A percentile compares a stretch with the other conserved stretches of the same genome.
These are phyloP conservation scores for Rhadina sibilatrix DNA, from an alignment of 2,113 vertebrate genomes.

Conservation along the genomic window DNA sequence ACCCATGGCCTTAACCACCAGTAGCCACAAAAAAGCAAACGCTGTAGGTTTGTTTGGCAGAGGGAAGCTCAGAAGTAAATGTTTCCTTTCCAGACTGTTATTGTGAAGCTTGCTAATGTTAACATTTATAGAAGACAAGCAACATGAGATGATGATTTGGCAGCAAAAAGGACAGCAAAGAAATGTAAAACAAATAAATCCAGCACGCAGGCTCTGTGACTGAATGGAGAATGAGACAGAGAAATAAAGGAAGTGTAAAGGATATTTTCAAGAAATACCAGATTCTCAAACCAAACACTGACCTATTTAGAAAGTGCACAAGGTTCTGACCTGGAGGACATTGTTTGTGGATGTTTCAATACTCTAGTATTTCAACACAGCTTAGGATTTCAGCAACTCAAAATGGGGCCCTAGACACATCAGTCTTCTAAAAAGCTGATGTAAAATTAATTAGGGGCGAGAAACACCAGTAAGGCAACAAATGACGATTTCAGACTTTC, in stretches of 20 bases:
- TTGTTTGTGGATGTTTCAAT: not conserved
- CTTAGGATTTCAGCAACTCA: not conserved
- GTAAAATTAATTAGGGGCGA: not conserved
- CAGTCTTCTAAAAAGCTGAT: not conserved
- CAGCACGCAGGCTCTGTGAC: not conserved
- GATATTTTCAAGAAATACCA: not conserved
- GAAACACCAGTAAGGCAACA: not conserved
- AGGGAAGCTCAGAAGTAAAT: conserved; percentile 30
- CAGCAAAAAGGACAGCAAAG: conserved; percentile 31
- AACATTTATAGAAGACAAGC: conserved; percentile 43
- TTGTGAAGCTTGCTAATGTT: not conserved
- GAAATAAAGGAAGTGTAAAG: not conserved
- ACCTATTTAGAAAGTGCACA: not conserved
- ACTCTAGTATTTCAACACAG: not conserved
- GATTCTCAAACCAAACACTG: not conserved
- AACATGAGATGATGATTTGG: not conserved
- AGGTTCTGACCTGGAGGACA: not conserved
- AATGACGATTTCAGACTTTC: not conserved
- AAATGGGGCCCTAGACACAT: not conserved
- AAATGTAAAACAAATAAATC: conserved; percentile 25
- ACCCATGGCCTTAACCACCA: not conserved
- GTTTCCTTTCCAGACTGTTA: conserved; percentile 43
- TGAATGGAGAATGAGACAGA: not conserved
- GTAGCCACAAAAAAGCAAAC: not conserved
- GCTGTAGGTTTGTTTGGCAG: not conserved